A percentile compares a stretch with the other conserved stretches of the same genome.
These are phyloP conservation scores for Pyrocephalus nanus DNA, from an alignment of 2,797 vertebrate genomes.

Conservation along the genomic window DNA sequence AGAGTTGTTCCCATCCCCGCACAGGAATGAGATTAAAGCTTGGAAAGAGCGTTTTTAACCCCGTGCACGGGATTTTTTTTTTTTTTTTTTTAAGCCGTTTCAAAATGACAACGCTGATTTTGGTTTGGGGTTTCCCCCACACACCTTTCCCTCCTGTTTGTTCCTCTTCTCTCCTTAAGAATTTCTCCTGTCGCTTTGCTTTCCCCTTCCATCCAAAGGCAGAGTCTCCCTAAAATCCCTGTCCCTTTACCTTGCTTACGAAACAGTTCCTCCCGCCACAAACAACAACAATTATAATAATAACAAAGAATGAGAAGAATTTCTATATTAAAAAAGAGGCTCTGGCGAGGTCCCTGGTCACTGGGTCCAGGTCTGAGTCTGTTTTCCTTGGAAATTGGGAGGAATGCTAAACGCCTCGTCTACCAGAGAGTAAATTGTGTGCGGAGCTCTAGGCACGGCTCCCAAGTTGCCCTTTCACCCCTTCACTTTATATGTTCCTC, in stretches of 20 bases:
- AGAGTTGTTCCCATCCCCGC: not conserved
- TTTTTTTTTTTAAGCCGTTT: not conserved
- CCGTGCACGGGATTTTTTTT: not conserved
- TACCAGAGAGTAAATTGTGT: conserved; percentile 81
- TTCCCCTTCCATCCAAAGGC: not conserved
- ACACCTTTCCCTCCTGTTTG: not conserved
- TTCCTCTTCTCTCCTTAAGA: not conserved
- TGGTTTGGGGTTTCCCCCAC: not conserved
- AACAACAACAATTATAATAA: conserved; percentile 27
- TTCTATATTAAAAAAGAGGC: conserved; percentile 39
- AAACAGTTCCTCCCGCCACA: not conserved
- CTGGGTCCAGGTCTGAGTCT: conserved; percentile 33
- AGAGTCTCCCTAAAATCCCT: not conserved
- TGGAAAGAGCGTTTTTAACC: not conserved
- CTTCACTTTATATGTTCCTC: conserved; percentile 90
- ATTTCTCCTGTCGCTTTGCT: not conserved
- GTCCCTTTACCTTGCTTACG: not conserved
- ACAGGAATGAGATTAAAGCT: not conserved
- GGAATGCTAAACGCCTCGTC: conserved; percentile 78
- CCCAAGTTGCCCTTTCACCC: conserved; percentile 97
- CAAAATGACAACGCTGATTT: not conserved
- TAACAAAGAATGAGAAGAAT: conserved; percentile 58
- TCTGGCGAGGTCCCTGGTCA: not conserved
- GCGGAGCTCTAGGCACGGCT: conserved; percentile 86
- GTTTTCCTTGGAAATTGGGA: conserved; percentile 78